phyloP scores from a whole-genome alignment of 1,140 invertebrate genomes.

The Olivierus martensii region DNA sequence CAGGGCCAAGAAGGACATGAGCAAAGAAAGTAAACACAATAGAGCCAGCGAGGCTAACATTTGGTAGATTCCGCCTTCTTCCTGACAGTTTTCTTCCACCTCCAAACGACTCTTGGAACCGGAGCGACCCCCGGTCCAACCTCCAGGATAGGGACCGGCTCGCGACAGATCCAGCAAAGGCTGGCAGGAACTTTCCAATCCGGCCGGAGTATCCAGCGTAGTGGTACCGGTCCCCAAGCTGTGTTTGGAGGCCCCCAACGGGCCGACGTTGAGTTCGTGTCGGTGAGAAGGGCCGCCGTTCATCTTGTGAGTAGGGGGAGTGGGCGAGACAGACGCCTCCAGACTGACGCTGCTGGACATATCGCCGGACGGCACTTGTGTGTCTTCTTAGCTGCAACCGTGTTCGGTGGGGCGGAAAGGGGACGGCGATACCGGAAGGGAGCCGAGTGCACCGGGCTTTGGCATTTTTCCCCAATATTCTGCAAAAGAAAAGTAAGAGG shows the following conservation, averaged over 20 bases:
- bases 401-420: too few species aligned
- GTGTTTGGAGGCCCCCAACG: constrained; percentile 50
- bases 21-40: constrained; percentile 64
- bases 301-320: constrained; percentile 11
- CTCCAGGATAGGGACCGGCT: too few species aligned
- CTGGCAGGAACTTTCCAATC: background rate
- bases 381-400: too few species aligned
- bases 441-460: too few species aligned
- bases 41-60: constrained; percentile 70
- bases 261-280: constrained; percentile 45
- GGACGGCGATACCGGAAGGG: too few species aligned
- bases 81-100: background rate
- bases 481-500: too few species aligned
- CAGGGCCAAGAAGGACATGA: constrained; percentile 64
- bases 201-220: background rate
- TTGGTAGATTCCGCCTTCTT: constrained; percentile 28
- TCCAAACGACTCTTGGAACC: background rate
- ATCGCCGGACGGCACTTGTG: too few species aligned
- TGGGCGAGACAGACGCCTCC: constrained; percentile 10
- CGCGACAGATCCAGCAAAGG: too few species aligned
- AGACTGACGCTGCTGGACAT: background rate
- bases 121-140: too few species aligned
- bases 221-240: constrained; percentile 46
- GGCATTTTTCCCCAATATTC: too few species aligned
- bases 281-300: constrained; percentile 13